These are phyloP conservation scores for Drosophila bifasciata DNA, from an alignment of 1,140 invertebrate species.

Conservation along the genomic window DNA sequence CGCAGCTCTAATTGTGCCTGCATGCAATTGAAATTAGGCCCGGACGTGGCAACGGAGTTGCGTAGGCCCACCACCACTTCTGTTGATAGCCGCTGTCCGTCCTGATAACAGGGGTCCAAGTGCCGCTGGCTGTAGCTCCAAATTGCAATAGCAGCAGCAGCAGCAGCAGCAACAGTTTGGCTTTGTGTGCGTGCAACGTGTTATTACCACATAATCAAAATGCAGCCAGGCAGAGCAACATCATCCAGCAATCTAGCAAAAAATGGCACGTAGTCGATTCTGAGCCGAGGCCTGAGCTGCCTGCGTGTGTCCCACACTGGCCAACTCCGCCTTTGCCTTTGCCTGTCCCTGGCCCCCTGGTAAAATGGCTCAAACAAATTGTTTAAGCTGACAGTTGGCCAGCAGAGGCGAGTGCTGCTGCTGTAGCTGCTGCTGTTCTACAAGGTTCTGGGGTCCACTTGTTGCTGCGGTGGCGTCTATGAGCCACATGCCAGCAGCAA, in stretches of 20 bases:
- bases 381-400: constrained; percentile 78
- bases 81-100: constrained; percentile 20
- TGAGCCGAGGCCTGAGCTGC: constrained; percentile 7
- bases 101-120: constrained; percentile 66
- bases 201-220: constrained; percentile 82
- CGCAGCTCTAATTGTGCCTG: constrained; percentile 65
- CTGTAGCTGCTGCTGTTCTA: constrained; percentile 28
- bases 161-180: constrained; percentile 20
- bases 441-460: too few relatives aligned
- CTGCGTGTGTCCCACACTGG: constrained; percentile 62
- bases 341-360: constrained; percentile 8
- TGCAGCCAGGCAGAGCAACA: constrained; percentile 48
- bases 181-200: constrained; percentile 74
- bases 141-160: constrained; percentile 57
- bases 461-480: constrained; percentile 43
- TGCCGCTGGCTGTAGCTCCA: constrained; percentile 46
- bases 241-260: constrained; percentile 21
- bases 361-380: constrained; percentile 81
- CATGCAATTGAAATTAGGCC: constrained; percentile 72
- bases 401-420: constrained; percentile 28
- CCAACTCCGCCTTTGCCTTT: background rate
- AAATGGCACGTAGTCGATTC: constrained; percentile 61
- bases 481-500: background rate
- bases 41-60: constrained; percentile 31
- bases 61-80: constrained; percentile 42